These are phyloP conservation scores for Thamnaconus septentrionalis DNA, from an alignment of 2,113 vertebrate genomes.

Conservation along the genomic window DNA sequence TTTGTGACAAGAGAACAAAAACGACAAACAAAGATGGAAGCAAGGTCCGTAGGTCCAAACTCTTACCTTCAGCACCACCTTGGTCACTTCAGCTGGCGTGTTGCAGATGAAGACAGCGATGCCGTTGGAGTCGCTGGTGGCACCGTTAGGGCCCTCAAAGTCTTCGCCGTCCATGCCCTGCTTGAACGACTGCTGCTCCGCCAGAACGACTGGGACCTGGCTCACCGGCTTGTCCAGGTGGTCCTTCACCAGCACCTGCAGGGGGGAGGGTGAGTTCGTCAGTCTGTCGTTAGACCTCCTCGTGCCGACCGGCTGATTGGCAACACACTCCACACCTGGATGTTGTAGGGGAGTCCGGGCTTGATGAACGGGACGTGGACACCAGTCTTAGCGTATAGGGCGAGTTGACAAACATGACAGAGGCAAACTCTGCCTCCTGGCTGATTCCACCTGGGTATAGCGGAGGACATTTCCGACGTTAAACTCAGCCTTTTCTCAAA, in stretches of 20 bases:
- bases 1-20: not conserved
- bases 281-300: not conserved
- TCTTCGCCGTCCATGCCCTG: not conserved
- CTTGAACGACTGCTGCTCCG: slow-evolving; percentile 51
- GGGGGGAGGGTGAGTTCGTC: not conserved
- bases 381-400: slow-evolving; percentile 86
- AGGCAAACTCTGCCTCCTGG: slow-evolving; percentile 82
- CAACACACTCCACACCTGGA: slow-evolving; percentile 83
- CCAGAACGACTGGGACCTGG: slow-evolving; percentile 63
- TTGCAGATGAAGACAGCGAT: slow-evolving; percentile 81
- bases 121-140: slow-evolving; percentile 69
- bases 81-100: slow-evolving; percentile 51
- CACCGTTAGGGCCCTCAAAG: slow-evolving; percentile 18
- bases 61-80: slow-evolving; percentile 32
- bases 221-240: slow-evolving; percentile 68
- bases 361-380: slow-evolving; percentile 92
- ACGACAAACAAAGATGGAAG: not conserved
- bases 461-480: not conserved
- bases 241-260: slow-evolving; percentile 88
- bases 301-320: not conserved
- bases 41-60: not conserved
- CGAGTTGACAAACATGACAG: slow-evolving; percentile 80
- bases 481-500: not conserved
- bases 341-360: slow-evolving; percentile 86
- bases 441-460: slow-evolving; percentile 82